Evolutionary conservation across 2,113 vertebrate genomes (phyloP).

Genomic region (Podilymbus podiceps): DNA sequence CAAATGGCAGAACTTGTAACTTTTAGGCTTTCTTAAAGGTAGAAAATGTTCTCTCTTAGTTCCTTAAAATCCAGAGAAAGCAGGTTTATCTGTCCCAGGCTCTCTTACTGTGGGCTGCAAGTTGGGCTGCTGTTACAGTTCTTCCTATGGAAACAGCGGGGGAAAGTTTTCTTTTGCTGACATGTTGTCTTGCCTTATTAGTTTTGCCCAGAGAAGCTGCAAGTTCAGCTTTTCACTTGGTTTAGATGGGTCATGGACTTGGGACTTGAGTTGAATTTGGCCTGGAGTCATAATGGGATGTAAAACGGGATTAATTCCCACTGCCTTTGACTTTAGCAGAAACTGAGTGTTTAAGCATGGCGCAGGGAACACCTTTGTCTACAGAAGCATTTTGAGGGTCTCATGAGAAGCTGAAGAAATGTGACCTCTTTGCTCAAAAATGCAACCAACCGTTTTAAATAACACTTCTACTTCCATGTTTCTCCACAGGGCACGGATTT

Average conservation of each 20-base stretch:
- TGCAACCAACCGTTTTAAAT: rapidly evolving
- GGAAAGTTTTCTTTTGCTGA: background rate
- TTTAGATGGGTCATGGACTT: background rate
- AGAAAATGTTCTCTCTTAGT: background rate
- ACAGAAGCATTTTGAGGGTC: background rate
- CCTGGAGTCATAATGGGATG: background rate
- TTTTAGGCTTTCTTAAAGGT: background rate
- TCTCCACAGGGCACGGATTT: background rate
- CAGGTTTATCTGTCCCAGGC: background rate
- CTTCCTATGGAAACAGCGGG: background rate
- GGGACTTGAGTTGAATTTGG: background rate
- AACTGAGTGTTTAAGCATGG: rapidly evolving
- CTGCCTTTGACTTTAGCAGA: background rate
- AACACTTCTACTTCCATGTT: rapidly evolving
- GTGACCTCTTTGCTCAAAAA: background rate
- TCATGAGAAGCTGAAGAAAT: background rate
- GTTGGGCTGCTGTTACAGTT: background rate
- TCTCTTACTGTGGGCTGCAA: background rate
- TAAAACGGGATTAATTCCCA: background rate
- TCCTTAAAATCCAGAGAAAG: background rate
- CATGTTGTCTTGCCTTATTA: rapidly evolving
- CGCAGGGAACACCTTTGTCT: background rate
- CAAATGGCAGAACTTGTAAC: background rate
- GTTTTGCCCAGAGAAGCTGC: background rate
- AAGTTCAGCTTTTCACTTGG: background rate